Percentiles rank a stretch among this genome's conserved stretches.
These are phyloP conservation scores for Litoditis marina DNA, from an alignment of 2,888 invertebrate genomes.

Conservation along the genomic window DNA sequence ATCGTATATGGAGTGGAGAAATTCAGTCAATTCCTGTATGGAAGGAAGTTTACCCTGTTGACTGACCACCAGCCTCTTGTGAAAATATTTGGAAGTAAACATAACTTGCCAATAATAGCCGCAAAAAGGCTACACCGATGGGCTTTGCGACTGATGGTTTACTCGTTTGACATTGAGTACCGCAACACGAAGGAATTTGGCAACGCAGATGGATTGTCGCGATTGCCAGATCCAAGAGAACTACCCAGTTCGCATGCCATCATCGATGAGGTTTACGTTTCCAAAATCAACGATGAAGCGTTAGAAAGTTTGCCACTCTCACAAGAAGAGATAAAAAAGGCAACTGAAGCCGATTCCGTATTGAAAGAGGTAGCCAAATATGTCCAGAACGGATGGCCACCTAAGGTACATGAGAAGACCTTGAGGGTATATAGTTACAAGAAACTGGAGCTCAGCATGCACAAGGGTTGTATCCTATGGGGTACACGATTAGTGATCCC, in stretches of 20 bases:
- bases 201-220: constrained; percentile 62
- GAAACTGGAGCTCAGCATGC: too few species aligned
- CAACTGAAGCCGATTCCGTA: too few species aligned
- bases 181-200: constrained; percentile 62
- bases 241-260: neutral
- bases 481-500: constrained; percentile 55
- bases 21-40: constrained; percentile 63
- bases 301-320: neutral
- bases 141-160: constrained; percentile 63
- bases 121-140: constrained; percentile 63
- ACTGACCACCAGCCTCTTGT: constrained; percentile 66
- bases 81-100: constrained; percentile 56
- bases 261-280: neutral
- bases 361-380: too few species aligned
- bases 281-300: neutral
- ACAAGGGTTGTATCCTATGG: too few species aligned
- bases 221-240: constrained; percentile 23
- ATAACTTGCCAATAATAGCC: constrained; percentile 17
- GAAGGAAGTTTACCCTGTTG: constrained; percentile 57
- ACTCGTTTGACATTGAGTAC: constrained; percentile 62
- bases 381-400: too few species aligned
- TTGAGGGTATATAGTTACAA: too few species aligned
- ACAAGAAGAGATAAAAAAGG: neutral
- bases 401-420: too few species aligned
- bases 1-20: constrained; percentile 62